These are phyloP conservation scores for Sternotherus odoratus DNA, from an alignment of 2,797 vertebrate genomes.

Conservation along the genomic window DNA sequence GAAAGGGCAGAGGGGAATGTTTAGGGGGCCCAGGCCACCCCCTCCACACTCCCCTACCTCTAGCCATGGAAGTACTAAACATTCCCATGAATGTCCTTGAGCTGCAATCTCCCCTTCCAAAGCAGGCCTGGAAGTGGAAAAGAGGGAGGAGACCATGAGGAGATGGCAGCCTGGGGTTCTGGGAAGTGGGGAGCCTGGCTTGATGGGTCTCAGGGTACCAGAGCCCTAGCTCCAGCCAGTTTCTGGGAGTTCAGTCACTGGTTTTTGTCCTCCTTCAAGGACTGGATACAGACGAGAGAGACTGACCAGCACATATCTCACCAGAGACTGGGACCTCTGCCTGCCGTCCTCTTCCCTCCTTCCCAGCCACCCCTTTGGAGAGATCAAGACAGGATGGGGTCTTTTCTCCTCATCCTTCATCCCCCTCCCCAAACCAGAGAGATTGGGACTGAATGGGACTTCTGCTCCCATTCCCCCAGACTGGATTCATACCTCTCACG, in stretches of 20 bases:
- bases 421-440: not conserved
- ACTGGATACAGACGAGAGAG: not conserved
- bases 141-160: not conserved
- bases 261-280: not conserved
- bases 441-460: not conserved
- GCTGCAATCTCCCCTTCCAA: not conserved
- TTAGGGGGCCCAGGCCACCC: not conserved
- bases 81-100: not conserved
- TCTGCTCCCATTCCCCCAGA: not conserved
- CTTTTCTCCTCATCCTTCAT: no score
- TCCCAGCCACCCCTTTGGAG: no score
- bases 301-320: not conserved
- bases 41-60: not conserved
- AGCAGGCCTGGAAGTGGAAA: not conserved
- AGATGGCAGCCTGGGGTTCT: not conserved
- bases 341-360: no score
- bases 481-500: not conserved
- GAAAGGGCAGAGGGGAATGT: fast-evolving
- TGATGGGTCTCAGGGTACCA: not conserved
- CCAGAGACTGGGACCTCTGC: not conserved
- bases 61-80: not conserved
- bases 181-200: not conserved
- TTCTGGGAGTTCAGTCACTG: not conserved
- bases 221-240: not conserved
- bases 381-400: no score